Percentiles rank a stretch among this genome's conserved stretches.
phyloP scores from a whole-genome alignment of 1,140 invertebrate species.

The Drosophila nasuta region DNA sequence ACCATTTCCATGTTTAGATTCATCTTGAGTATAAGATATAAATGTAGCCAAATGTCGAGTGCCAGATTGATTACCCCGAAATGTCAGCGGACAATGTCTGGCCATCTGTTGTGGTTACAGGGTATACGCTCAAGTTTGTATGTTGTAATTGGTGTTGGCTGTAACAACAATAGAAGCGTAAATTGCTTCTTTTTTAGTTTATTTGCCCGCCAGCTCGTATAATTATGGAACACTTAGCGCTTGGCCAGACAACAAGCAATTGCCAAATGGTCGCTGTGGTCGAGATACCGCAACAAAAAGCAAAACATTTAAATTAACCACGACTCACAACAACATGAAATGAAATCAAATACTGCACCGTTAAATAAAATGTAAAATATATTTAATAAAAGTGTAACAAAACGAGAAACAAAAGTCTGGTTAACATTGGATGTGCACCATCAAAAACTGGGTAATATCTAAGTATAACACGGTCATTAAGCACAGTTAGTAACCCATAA shows the following conservation, averaged over 20 bases:
- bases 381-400: constrained; percentile 12
- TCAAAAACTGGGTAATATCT: constrained; percentile 10
- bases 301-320: constrained; percentile 32
- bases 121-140: constrained; percentile 5
- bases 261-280: constrained; percentile 21
- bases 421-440: constrained; percentile 7
- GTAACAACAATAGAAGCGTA: constrained; percentile 31
- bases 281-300: constrained; percentile 35
- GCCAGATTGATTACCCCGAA: background rate
- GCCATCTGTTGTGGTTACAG: background rate
- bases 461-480: background rate
- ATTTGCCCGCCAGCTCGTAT: constrained; percentile 29
- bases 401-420: constrained; percentile 21
- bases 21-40: background rate
- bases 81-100: background rate
- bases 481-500: constrained; percentile 14
- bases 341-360: background rate
- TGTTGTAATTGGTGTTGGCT: constrained; percentile 33
- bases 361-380: constrained; percentile 8
- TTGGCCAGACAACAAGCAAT: constrained; percentile 55
- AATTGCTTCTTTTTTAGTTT: constrained; percentile 34
- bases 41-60: background rate
- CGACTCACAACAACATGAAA: background rate
- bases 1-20: background rate
- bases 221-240: constrained; percentile 68